phyloP scores from a whole-genome alignment of 2,797 vertebrate genomes.

The Potorous gilbertii region DNA sequence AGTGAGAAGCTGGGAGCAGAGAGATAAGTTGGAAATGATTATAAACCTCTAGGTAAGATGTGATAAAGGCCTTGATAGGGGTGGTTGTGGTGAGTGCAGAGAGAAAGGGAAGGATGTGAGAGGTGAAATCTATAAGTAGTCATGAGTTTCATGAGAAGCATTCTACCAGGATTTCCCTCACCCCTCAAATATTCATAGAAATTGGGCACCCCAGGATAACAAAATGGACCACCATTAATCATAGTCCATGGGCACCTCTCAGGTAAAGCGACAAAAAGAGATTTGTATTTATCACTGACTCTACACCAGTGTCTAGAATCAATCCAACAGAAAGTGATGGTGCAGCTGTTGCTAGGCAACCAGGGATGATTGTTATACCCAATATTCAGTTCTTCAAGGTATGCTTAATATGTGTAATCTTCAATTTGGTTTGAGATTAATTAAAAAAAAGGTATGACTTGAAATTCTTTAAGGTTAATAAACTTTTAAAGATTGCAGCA shows the following conservation, averaged over 20 bases:
- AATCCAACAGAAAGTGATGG: slow-evolving; percentile 61
- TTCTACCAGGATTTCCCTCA: neutral
- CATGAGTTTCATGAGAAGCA: neutral
- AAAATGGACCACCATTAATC: slow-evolving; percentile 35
- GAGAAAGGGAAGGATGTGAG: neutral
- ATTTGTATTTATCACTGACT: slow-evolving; percentile 42
- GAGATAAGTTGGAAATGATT: neutral
- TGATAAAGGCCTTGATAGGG: neutral
- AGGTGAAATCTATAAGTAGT: neutral
- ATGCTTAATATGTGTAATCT: slow-evolving; percentile 74
- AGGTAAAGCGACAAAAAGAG: slow-evolving; percentile 2
- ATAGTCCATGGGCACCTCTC: slow-evolving; percentile 18
- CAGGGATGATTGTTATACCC: slow-evolving; percentile 69
- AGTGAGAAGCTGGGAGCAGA: neutral
- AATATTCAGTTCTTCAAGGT: slow-evolving; percentile 75
- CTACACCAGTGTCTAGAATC: slow-evolving; percentile 68
- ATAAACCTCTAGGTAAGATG: neutral
- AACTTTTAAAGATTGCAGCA: slow-evolving; percentile 76
- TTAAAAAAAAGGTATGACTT: slow-evolving; percentile 77
- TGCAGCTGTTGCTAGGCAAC: slow-evolving; percentile 85
- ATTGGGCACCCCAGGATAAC: neutral
- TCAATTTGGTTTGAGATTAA: slow-evolving; percentile 75
- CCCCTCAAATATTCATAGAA: neutral
- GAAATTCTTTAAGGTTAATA: slow-evolving; percentile 77
- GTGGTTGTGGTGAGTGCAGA: neutral